Evolutionary conservation across 2,888 invertebrate species (phyloP).

Genomic region (Agrotis puta): DNA sequence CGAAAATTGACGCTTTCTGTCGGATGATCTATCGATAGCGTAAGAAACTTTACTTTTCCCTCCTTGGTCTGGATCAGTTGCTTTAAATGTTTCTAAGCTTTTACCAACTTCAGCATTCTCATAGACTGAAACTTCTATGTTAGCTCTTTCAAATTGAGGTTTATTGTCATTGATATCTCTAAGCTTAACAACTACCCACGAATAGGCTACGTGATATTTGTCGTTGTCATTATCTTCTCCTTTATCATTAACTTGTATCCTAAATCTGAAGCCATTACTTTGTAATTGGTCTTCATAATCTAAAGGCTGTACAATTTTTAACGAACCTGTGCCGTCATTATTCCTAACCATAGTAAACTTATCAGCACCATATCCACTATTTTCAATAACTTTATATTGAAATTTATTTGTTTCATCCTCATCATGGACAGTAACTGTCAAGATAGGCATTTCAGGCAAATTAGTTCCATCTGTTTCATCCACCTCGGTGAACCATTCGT

Average conservation of each 20-base stretch:
- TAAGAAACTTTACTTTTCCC: constrained; percentile 97
- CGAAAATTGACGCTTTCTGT: constrained; percentile 97
- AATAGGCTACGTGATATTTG: constrained; percentile 98
- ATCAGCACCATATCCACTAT: constrained; percentile 98
- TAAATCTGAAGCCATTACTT: constrained; percentile 98
- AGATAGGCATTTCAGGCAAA: constrained; percentile 97
- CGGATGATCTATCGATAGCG: constrained; percentile 97
- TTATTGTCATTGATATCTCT: constrained; percentile 99
- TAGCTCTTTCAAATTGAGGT: constrained; percentile 97
- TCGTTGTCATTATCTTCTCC: constrained; percentile 99
- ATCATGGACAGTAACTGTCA: constrained; percentile 98
- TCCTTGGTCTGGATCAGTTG: constrained; percentile 98
- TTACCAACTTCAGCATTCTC: constrained; percentile 98
- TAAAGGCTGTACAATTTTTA: constrained; percentile 98
- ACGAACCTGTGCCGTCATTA: constrained; percentile 98
- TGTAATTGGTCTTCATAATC: constrained; percentile 98
- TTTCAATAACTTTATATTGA: constrained; percentile 98
- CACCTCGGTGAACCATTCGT: constrained; percentile 98
- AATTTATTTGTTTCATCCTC: constrained; percentile 99
- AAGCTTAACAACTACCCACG: constrained; percentile 98
- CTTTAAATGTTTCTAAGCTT: constrained; percentile 97
- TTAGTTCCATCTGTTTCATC: constrained; percentile 98
- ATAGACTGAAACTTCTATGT: constrained; percentile 97
- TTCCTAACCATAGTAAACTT: constrained; percentile 99
- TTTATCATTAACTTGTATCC: constrained; percentile 98